Evolutionary conservation across 35 echinoderm and acorn worm genomes (phyloP), one percentile per base, ranked within the genome.

Genomic region (Ophioderma brevispina): DNA sequence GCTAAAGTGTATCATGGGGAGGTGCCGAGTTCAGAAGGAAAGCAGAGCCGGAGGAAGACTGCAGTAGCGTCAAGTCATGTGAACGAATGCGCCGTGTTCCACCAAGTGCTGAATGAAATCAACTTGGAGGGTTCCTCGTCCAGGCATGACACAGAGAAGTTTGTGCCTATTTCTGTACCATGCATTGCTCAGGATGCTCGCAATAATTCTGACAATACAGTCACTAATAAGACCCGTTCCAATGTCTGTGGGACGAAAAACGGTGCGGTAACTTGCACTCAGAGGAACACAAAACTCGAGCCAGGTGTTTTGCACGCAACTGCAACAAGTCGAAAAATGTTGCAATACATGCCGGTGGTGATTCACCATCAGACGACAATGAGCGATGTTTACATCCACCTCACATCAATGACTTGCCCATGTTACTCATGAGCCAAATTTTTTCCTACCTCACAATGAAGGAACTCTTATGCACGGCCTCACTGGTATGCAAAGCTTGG

Each of bases 401-500:
- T 64, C 83, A 85, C 83, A n/a, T 89, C 36, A 89, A 89, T 37
- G 38, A 56, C 5, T 46, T 89, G 10, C 87, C 87, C 25, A 77
- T 32, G 21, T 31, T 59, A 38, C 77, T 89, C 36, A 32, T 81
- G 18, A 63, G 50, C 10, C 78, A 89, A 18, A 80, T 89, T 41
- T 81, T 89, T 37, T 89, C 87, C 0, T 55, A 36, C 31, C 49
- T 89, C 6, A 52, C 78, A 31, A 80, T 89, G 49, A 42, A 36
- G 25, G 78, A 89, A 36, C 78, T 89, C 25, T 64, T 82, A 37
- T 38, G 41, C 38, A 76, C 78, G 13, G 87, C 87, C 11, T 77
- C 87, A 1, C 64, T 64, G 32, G 87, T 89, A 18, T 89, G 87
- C 38, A 89, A 82, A 40, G 39, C 42, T 25, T 89, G 87, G 87